phyloP scores from a whole-genome alignment of 2,888 invertebrate species.

The Cephus runcator region DNA sequence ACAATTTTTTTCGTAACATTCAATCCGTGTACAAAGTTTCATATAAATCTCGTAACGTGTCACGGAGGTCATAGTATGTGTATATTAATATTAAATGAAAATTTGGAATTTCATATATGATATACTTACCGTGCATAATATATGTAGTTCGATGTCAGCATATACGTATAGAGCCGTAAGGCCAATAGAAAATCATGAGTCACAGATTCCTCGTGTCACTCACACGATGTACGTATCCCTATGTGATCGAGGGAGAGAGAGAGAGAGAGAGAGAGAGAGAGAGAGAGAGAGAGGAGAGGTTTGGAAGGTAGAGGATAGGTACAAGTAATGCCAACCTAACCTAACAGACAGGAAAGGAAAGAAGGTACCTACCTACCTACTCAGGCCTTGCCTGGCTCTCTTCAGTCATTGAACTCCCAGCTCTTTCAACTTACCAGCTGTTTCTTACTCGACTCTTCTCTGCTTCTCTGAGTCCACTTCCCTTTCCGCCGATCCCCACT shows the following conservation, averaged over 20 bases:
- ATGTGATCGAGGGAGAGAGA: conserved; percentile 7
- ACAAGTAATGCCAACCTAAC: background rate
- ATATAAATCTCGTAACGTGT: background rate
- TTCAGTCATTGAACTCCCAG: conserved; percentile 60
- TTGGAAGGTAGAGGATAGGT: background rate
- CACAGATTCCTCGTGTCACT: conserved; percentile 25
- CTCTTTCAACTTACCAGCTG: conserved; percentile 61
- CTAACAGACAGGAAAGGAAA: background rate
- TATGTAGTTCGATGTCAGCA: background rate
- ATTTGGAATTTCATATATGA: background rate
- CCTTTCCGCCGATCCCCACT: background rate
- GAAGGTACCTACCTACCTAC: background rate
- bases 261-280: conserved; percentile 4
- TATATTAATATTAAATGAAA: background rate
- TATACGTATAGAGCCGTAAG: conserved; percentile 1
- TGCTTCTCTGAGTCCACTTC: conserved; percentile 21
- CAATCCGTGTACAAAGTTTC: too few species aligned
- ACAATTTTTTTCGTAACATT: background rate
- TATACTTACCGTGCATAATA: background rate
- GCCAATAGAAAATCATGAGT: conserved; percentile 26
- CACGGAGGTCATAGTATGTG: background rate
- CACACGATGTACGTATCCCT: conserved; percentile 21
- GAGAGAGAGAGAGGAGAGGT: conserved; percentile 29
- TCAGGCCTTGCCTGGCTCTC: conserved; percentile 32
- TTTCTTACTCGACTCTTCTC: conserved; percentile 49